Base-by-base conservation (phyloP, 1,140 invertebrate genomes). In the Polypedilum pembai region DNA sequence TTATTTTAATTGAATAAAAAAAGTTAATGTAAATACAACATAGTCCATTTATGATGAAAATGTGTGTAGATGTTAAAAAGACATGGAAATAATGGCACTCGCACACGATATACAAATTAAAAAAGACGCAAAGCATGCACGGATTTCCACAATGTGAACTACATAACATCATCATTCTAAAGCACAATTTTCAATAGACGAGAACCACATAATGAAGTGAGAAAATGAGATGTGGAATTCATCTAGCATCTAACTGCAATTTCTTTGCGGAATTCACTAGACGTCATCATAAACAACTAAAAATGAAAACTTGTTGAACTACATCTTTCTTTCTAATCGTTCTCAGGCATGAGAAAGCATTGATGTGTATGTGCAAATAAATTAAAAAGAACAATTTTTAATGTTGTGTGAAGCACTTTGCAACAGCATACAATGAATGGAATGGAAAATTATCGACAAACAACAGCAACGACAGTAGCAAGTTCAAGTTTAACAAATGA, bases 271-370 rank as follows among this genome's bases (percentile, higher is more conserved):
- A 33, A 33, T 33, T 33, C 24, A 33, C 24, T 33, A 33, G 24
- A 33, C 24, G 5, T 33, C 24, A 33, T 33, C 24, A 33, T 33
- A 5, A 33, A 5, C 24, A 33, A 33, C 24, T 56, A 56, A 56
- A 56, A 56, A 56, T 56, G 45, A 56, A 56, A 56, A 56, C 45
- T 56, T 56, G 45, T 56, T 56, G 45, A 56, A 56, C 45, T 56
- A 56, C 7, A 56, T 56, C 8, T 33, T 33, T 33, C 24, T 33
- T 33, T 56, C 12, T 8, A 56, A 10, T n/a, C 45, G 12, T 56
- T 56, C 45, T 56, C 45, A 56, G n/a, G 12, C 12, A 56, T 56
- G 45, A 56, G 12, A 56, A 33, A 56, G 12, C 45, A 56, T 15
- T 4, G 3, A 15, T n/a, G 12, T 56, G 45, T 4, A 56, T 12